These are phyloP conservation scores for Drosophila lacicola DNA, from an alignment of 2,888 invertebrate species.

Conservation along the genomic window DNA sequence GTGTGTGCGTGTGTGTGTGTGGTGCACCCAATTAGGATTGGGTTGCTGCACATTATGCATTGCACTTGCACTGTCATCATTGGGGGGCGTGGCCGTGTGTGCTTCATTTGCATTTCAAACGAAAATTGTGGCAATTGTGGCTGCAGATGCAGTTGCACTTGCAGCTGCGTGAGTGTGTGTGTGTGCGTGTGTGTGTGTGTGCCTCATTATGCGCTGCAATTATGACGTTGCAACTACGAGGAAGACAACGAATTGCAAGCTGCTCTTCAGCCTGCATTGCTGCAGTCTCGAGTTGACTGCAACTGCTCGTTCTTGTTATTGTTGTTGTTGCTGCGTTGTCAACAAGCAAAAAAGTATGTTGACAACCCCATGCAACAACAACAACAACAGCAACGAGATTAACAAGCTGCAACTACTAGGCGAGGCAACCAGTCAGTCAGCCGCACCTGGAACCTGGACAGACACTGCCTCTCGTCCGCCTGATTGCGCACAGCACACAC, in stretches of 20 bases:
- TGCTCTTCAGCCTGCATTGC: slow-evolving; percentile 68
- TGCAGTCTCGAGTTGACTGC: slow-evolving; percentile 69
- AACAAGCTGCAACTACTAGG: slow-evolving; percentile 73
- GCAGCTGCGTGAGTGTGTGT: slow-evolving; percentile 31
- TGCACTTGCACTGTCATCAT: slow-evolving; percentile 56
- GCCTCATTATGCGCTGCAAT: slow-evolving; percentile 80
- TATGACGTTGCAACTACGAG: slow-evolving; percentile 74
- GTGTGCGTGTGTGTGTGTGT: slow-evolving; percentile 26
- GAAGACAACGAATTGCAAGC: slow-evolving; percentile 69
- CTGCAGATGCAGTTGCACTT: slow-evolving; percentile 43
- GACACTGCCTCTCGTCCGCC: slow-evolving; percentile 52
- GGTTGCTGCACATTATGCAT: slow-evolving; percentile 59
- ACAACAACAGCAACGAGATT: slow-evolving; percentile 59
- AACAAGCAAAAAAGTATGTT: slow-evolving; percentile 81
- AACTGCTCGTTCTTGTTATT: slow-evolving; percentile 31
- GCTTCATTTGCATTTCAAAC: slow-evolving; percentile 84
- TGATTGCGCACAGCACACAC: slow-evolving; percentile 55
- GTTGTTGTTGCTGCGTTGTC: slow-evolving; percentile 65
- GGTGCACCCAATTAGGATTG: slow-evolving; percentile 74
- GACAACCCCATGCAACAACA: slow-evolving; percentile 70
- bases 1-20: slow-evolving; percentile 36
- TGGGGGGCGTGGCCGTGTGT: slow-evolving; percentile 58
- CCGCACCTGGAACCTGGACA: slow-evolving; percentile 56
- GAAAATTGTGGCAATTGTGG: slow-evolving; percentile 57
- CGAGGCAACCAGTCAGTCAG: slow-evolving; percentile 59